phyloP scores from a whole-genome alignment of 2,888 invertebrate species.

The Agapetus fuscipes region DNA sequence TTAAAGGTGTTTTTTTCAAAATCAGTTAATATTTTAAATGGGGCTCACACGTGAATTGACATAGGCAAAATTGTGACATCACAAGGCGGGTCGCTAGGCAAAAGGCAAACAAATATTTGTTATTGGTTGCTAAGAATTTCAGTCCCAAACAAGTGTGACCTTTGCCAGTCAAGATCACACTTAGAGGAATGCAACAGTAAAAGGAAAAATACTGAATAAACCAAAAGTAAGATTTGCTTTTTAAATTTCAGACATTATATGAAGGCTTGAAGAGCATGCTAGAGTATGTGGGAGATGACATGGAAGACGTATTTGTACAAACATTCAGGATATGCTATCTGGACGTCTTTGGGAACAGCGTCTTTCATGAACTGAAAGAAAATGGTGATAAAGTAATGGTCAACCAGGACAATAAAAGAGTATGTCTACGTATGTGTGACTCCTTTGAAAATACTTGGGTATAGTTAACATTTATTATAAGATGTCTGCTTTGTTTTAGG shows the following conservation, averaged over 20 bases:
- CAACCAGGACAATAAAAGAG: conserved; percentile 76
- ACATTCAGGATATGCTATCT: conserved; percentile 84
- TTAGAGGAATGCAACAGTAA: too few relatives aligned
- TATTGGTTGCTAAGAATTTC: background rate
- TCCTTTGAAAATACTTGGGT: background rate
- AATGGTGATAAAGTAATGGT: conserved; percentile 75
- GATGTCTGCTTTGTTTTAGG: conserved; percentile 44
- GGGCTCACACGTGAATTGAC: too few relatives aligned
- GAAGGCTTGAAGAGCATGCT: conserved; percentile 74
- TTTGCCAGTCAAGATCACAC: background rate
- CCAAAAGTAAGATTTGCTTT: too few relatives aligned
- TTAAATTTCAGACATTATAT: conserved; percentile 56
- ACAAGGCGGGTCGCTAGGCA: too few relatives aligned
- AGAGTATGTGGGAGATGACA: conserved; percentile 69
- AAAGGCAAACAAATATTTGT: too few relatives aligned
- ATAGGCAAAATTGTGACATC: too few relatives aligned
- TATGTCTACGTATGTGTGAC: conserved; percentile 29
- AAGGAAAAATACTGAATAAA: background rate
- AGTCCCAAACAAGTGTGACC: too few relatives aligned
- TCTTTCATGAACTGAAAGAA: conserved; percentile 75
- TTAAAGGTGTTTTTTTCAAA: too few relatives aligned
- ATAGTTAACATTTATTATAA: too few relatives aligned
- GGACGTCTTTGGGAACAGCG: conserved; percentile 78
- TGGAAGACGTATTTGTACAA: conserved; percentile 83
- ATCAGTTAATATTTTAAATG: too few relatives aligned